Conservation (phyloP, 1,140 invertebrate genomes). For the Rhizoglyphus robini region DNA sequence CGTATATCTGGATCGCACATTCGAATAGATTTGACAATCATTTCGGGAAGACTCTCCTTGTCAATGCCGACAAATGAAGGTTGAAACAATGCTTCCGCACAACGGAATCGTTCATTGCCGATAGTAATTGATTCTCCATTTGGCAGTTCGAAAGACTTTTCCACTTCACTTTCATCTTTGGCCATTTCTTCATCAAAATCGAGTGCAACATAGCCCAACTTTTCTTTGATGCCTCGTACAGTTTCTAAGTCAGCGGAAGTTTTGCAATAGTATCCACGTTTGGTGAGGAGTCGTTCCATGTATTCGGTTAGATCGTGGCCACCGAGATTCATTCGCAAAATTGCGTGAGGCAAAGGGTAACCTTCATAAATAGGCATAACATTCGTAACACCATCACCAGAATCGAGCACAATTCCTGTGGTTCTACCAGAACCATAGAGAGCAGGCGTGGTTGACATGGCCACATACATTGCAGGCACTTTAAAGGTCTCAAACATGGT, state of each 20-base stretch:
- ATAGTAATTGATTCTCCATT: too few relatives aligned
- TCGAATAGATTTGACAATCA: too few relatives aligned
- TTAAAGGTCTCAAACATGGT: too few relatives aligned
- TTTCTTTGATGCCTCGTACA: conserved; percentile 39
- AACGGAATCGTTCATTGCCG: too few relatives aligned
- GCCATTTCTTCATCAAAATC: conserved; percentile 83
- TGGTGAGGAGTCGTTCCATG: conserved; percentile 67
- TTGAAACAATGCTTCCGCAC: conserved; percentile 32
- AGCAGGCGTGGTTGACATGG: conserved; percentile 53
- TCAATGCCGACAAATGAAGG: conserved; percentile 37
- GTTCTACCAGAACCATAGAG: conserved; percentile 74
- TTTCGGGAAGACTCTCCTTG: too few relatives aligned
- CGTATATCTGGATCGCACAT: too few relatives aligned
- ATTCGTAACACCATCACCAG: conserved; percentile 46
- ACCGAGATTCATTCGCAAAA: conserved; percentile 67
- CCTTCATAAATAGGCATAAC: conserved; percentile 48
- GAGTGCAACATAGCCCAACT: too few relatives aligned
- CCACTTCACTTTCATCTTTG: conserved; percentile 54
- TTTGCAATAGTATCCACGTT: conserved; percentile 20
- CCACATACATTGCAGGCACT: conserved; percentile 40
- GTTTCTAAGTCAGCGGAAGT: conserved; percentile 39
- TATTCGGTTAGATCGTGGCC: conserved; percentile 77
- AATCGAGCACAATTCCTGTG: too few relatives aligned
- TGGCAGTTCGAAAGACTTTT: conserved; percentile 37
- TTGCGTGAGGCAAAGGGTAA: conserved; percentile 72